Percentiles rank a stretch among this genome's conserved stretches.
phyloP scores from a whole-genome alignment of 2,888 invertebrate genomes.

The Mactromeris polynyma region DNA sequence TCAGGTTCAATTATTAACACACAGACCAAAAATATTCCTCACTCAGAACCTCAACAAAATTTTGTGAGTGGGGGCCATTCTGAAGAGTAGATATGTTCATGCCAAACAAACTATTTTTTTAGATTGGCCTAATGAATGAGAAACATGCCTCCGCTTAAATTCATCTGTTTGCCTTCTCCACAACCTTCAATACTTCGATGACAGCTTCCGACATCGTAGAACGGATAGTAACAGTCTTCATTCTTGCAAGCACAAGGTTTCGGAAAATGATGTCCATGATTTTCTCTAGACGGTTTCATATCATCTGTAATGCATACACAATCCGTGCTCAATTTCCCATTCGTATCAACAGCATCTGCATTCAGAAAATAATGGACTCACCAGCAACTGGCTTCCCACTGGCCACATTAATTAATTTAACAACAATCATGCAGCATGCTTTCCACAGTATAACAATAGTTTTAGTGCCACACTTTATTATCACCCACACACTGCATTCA shows the following conservation, averaged over 20 bases:
- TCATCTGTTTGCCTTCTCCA: not conserved
- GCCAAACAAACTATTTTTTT: too few species aligned
- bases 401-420: not conserved
- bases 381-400: not conserved
- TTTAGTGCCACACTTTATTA: too few species aligned
- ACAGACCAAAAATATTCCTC: too few species aligned
- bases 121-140: not conserved
- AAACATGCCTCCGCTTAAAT: conserved; percentile 2
- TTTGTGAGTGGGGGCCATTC: not conserved
- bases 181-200: not conserved
- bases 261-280: not conserved
- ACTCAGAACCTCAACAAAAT: not conserved
- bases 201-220: not conserved
- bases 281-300: conserved; percentile 5
- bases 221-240: conserved; percentile 21
- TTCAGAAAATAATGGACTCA: not conserved
- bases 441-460: not conserved
- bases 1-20: too few species aligned
- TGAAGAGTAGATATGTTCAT: not conserved
- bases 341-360: not conserved
- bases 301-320: conserved; percentile 19
- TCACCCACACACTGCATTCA: too few species aligned
- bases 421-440: conserved; percentile 5
- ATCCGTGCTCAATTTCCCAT: not conserved
- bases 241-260: conserved; percentile 2